phyloP scores from a whole-genome alignment of 2,113 vertebrate genomes.

The Phyllostomus hastatus region DNA sequence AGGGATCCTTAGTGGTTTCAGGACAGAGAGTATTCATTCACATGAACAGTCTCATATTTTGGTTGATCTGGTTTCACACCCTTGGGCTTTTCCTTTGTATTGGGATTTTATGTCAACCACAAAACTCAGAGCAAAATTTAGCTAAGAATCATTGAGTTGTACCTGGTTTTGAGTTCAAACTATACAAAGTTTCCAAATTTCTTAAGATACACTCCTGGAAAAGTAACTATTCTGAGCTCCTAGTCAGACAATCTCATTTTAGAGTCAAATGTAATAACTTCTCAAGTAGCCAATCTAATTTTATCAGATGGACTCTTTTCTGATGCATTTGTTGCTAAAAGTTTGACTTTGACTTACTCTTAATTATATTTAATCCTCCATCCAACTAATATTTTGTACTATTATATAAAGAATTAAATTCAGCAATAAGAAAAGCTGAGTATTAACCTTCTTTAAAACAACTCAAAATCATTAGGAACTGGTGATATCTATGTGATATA shows the following conservation, averaged over 20 bases:
- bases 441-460: neutral
- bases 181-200: conserved; percentile 25
- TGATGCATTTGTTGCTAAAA: neutral
- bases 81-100: conserved; percentile 28
- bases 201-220: conserved; percentile 46
- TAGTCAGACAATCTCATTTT: neutral
- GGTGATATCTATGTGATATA: neutral
- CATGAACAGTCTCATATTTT: conserved; percentile 32
- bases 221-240: conserved; percentile 35
- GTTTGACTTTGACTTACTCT: neutral
- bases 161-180: conserved; percentile 48
- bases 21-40: neutral
- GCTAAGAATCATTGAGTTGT: neutral
- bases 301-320: neutral
- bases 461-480: neutral
- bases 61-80: conserved; percentile 59
- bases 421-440: neutral
- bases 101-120: conserved; percentile 42
- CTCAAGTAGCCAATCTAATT: neutral
- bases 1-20: neutral
- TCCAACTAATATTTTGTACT: neutral
- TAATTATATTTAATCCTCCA: neutral
- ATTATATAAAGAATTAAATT: neutral
- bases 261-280: conserved; percentile 38
- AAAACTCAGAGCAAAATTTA: conserved; percentile 57